Percentiles rank a stretch among this genome's conserved stretches.
phyloP scores from a whole-genome alignment of 2,888 invertebrate genomes.

The Cantharis lateralis region DNA sequence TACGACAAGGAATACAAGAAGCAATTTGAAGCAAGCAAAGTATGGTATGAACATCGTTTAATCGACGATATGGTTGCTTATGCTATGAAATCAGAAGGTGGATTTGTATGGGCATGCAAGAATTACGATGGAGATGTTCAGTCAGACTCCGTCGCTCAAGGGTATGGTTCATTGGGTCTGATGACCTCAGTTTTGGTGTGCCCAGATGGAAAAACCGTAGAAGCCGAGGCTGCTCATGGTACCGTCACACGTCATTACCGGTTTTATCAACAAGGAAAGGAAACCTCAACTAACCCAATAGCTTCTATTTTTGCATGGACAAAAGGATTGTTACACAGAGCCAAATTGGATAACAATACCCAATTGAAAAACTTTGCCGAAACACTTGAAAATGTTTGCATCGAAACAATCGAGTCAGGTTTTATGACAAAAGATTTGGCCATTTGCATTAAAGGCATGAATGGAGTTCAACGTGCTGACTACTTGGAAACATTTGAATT shows the following conservation, averaged over 20 bases:
- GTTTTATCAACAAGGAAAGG: conserved; percentile 90
- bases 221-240: conserved; percentile 98
- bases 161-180: conserved; percentile 92
- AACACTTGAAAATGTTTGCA: conserved; percentile 85
- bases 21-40: conserved; percentile 80
- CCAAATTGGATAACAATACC: conserved; percentile 87
- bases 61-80: conserved; percentile 99
- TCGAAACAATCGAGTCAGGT: conserved; percentile 94
- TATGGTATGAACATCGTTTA: conserved; percentile 98
- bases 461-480: conserved; percentile 74
- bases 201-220: conserved; percentile 97
- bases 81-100: conserved; percentile 96
- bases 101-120: conserved; percentile 99
- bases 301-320: conserved; percentile 99
- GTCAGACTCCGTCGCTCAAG: conserved; percentile 97
- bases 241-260: conserved; percentile 93
- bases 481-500: conserved; percentile 98
- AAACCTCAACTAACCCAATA: conserved; percentile 98
- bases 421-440: conserved; percentile 98
- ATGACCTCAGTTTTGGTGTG: conserved; percentile 98
- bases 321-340: conserved; percentile 88
- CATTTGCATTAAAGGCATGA: conserved; percentile 95
- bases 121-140: conserved; percentile 99
- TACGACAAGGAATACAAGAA: conserved; percentile 87
- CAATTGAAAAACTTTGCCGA: conserved; percentile 80